Percentiles rank a stretch among this genome's conserved stretches.
Evolutionary conservation across 2,113 vertebrate species (phyloP).

Genomic region (Platichthys stellatus): DNA sequence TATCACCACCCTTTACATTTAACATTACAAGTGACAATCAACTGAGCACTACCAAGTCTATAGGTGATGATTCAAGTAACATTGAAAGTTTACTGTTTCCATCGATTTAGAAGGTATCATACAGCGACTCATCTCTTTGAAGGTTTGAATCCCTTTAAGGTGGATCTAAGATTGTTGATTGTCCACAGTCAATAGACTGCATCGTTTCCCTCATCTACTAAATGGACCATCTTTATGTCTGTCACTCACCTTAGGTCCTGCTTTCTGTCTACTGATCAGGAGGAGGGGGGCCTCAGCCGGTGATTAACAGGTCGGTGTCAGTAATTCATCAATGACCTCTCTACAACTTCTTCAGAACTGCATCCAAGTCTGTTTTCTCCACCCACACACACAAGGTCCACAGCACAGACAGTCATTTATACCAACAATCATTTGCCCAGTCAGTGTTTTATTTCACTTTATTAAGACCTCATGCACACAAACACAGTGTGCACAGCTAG

Average conservation of each 20-base stretch:
- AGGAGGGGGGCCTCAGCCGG: slow-evolving; percentile 4
- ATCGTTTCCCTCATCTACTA: slow-evolving; percentile 1
- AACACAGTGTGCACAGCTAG: slow-evolving; percentile 32
- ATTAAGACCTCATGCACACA: slow-evolving; percentile 22
- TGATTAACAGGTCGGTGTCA: slow-evolving; percentile 11
- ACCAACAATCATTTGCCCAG: neutral
- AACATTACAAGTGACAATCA: too few species aligned
- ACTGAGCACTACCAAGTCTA: too few species aligned
- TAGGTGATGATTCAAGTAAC: too few species aligned
- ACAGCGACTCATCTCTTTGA: neutral
- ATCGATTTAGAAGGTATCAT: neutral
- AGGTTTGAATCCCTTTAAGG: neutral
- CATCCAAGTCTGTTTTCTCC: slow-evolving; percentile 2
- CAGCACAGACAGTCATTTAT: slow-evolving; percentile 18
- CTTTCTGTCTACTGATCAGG: slow-evolving; percentile 44
- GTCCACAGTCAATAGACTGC: neutral
- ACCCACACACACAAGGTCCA: neutral
- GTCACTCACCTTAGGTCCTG: slow-evolving; percentile 63
- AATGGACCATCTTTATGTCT: neutral
- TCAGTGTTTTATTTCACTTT: slow-evolving; percentile 23
- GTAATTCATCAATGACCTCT: neutral
- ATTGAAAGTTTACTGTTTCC: too few species aligned
- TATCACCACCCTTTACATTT: neutral
- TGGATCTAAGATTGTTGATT: neutral
- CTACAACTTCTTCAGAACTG: neutral